Evolutionary conservation across 2,797 vertebrate species (phyloP).

Genomic region (Lophura swinhoii): DNA sequence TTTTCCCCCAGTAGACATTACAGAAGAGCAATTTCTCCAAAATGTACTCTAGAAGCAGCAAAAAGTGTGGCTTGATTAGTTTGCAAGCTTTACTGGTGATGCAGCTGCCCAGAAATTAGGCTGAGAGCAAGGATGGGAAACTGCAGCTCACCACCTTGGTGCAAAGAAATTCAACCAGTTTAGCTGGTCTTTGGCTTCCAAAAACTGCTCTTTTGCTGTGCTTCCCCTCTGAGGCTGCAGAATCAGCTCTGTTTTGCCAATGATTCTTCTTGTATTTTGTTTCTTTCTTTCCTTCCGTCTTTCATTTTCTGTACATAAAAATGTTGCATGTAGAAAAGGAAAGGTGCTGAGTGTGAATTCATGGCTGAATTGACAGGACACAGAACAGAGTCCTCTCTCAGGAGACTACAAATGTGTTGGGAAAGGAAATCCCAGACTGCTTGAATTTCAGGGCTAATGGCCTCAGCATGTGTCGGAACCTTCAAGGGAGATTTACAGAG

Average conservation of each 20-base stretch:
- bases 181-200: not conserved
- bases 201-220: not conserved
- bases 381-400: not conserved
- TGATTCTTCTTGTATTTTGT: not conserved
- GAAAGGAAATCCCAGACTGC: not conserved
- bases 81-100: not conserved
- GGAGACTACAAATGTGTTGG: not conserved
- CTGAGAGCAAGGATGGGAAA: not conserved
- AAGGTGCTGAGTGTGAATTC: not conserved
- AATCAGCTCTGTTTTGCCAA: not conserved
- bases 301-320: not conserved
- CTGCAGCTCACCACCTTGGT: not conserved
- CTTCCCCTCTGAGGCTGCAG: not conserved
- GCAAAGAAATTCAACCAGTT: not conserved
- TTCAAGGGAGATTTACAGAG: not conserved
- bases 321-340: not conserved
- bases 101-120: slow-evolving; percentile 2
- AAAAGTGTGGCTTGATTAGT: not conserved
- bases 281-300: not conserved
- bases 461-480: not conserved
- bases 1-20: not conserved
- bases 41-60: not conserved
- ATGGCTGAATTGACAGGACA: not conserved
- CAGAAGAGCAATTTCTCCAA: not conserved
- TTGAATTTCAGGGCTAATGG: not conserved